phyloP scores from a whole-genome alignment of 2,888 invertebrate species.

The Lasioglossum leucozonium region DNA sequence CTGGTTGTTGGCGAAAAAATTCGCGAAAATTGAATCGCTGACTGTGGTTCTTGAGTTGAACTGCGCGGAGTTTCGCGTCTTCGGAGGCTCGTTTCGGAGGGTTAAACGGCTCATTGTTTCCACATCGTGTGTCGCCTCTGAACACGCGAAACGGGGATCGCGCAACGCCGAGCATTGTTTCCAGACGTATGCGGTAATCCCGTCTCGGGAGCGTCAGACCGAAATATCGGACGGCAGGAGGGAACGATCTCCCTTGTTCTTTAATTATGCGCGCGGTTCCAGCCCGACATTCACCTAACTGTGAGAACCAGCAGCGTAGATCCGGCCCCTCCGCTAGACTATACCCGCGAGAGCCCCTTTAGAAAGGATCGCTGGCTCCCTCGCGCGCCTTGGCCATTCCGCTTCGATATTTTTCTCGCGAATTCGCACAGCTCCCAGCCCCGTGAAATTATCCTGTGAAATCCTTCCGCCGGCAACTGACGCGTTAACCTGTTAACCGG shows the following conservation, averaged over 20 bases:
- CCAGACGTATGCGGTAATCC: constrained; percentile 30
- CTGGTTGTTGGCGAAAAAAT: background rate
- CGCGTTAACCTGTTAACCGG: background rate
- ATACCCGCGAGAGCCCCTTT: constrained; percentile 54
- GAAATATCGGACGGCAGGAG: constrained; percentile 56
- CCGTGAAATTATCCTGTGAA: background rate
- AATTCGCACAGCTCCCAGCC: background rate
- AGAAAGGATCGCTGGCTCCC: constrained; percentile 64
- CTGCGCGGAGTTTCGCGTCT: background rate
- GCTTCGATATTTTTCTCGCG: constrained; percentile 38
- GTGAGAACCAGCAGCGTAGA: constrained; percentile 74
- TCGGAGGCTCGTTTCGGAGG: background rate
- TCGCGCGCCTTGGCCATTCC: constrained; percentile 57
- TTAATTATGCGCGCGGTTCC: constrained; percentile 68
- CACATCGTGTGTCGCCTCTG: constrained; percentile 28
- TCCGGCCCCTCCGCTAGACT: constrained; percentile 62
- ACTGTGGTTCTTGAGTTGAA: background rate
- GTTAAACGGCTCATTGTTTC: constrained; percentile 35
- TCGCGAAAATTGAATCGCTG: background rate
- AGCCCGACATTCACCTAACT: constrained; percentile 68
- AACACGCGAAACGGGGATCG: constrained; percentile 41
- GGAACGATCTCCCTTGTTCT: constrained; percentile 68
- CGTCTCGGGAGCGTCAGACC: constrained; percentile 45
- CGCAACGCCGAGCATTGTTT: constrained; percentile 53
- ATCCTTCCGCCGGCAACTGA: background rate